These are phyloP conservation scores for Centruroides sculpturatus DNA, from an alignment of 1,140 invertebrate species.

Conservation along the genomic window DNA sequence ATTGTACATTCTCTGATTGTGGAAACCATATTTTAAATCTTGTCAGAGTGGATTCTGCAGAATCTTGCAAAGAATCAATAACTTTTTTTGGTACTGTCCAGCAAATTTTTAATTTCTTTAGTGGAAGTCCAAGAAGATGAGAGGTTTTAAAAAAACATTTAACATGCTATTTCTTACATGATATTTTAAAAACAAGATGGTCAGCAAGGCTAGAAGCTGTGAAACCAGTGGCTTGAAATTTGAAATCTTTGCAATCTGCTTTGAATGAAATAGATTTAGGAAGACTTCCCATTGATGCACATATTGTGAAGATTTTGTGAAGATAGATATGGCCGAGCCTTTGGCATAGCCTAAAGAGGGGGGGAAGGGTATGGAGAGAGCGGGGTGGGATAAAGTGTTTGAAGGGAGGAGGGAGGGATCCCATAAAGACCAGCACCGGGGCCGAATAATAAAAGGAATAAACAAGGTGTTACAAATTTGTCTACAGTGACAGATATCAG, in stretches of 20 bases:
- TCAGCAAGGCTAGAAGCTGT: neutral
- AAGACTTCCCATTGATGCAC: neutral
- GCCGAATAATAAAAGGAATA: too few relatives aligned
- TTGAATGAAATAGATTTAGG: neutral
- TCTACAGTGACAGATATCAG: too few relatives aligned
- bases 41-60: neutral
- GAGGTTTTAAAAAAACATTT: neutral
- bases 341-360: too few relatives aligned
- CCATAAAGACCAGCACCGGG: too few relatives aligned
- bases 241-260: neutral
- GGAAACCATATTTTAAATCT: neutral
- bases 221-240: neutral
- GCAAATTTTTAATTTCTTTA: neutral
- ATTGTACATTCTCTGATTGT: neutral
- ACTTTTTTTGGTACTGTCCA: neutral
- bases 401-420: too few relatives aligned
- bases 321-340: too few relatives aligned
- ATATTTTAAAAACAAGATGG: neutral
- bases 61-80: neutral
- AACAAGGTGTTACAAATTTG: too few relatives aligned
- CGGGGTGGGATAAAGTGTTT: too few relatives aligned
- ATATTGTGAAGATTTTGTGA: too few relatives aligned
- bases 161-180: neutral
- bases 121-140: neutral
- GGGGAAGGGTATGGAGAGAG: too few relatives aligned